Percentiles rank a stretch among this genome's conserved stretches.
Conservation (phyloP, 2,797 vertebrate species). For the Perodicticus potto region DNA sequence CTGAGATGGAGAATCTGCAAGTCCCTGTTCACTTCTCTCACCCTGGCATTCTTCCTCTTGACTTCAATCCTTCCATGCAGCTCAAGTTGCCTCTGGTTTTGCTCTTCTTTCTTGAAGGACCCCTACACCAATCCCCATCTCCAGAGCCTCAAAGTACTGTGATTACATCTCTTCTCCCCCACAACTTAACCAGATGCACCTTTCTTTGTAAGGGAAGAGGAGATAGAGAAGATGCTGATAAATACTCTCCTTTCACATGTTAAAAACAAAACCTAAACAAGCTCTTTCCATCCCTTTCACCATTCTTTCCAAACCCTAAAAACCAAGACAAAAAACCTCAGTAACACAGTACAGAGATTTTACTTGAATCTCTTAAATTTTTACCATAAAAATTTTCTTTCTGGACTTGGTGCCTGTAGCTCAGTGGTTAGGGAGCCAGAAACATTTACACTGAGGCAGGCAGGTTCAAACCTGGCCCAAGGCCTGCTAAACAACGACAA, state of each 20-base stretch:
- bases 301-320: conserved; percentile 51
- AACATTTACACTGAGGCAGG: too few relatives aligned
- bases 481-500: too few relatives aligned
- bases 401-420: not conserved
- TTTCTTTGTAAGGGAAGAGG: not conserved
- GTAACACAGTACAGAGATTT: conserved; percentile 4
- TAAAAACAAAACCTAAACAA: not conserved
- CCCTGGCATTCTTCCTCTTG: not conserved
- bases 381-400: not conserved
- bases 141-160: not conserved
- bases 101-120: not conserved
- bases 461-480: too few relatives aligned
- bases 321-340: conserved; percentile 15
- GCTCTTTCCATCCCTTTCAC: not conserved
- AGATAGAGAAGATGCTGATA: not conserved
- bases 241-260: not conserved
- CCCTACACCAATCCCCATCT: not conserved
- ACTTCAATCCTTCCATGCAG: not conserved
- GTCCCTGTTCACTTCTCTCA: not conserved
- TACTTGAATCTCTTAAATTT: not conserved
- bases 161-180: not conserved
- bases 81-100: not conserved
- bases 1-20: not conserved
- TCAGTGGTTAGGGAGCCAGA: too few relatives aligned
- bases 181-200: not conserved